phyloP scores from a whole-genome alignment of 2,888 invertebrate genomes.

The Rotaria socialis region DNA sequence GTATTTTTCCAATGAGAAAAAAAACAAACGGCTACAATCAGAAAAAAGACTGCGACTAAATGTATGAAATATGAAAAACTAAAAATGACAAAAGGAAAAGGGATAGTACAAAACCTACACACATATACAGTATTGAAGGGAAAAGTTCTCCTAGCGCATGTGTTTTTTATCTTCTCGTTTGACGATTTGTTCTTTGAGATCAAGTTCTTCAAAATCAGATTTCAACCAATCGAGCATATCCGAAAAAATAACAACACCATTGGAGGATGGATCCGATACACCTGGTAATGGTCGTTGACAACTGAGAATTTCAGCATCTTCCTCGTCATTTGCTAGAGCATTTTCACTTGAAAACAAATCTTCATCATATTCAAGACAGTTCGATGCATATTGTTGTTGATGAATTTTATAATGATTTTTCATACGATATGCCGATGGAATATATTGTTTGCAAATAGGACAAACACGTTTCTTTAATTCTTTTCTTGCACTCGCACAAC shows the following conservation, averaged over 20 bases:
- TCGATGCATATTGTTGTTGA: slow-evolving; percentile 24
- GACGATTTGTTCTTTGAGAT: neutral
- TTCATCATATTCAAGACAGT: slow-evolving; percentile 1
- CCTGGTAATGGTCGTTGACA: slow-evolving; percentile 4
- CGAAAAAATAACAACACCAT: slow-evolving; percentile 10
- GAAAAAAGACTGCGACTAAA: neutral
- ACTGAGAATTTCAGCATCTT: neutral
- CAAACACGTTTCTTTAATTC: slow-evolving; percentile 35
- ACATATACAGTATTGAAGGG: neutral
- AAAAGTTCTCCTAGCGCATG: neutral
- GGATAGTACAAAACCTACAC: neutral
- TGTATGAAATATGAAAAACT: neutral
- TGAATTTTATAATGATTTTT: slow-evolving; percentile 35
- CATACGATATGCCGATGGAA: slow-evolving; percentile 24
- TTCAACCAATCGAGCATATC: slow-evolving; percentile 34
- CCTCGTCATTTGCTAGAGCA: neutral
- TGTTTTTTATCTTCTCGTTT: neutral
- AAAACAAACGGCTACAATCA: neutral
- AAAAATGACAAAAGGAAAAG: neutral
- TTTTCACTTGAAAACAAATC: neutral
- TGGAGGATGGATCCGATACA: neutral
- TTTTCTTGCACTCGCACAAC: slow-evolving; percentile 13
- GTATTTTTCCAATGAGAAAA: neutral
- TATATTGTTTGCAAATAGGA: slow-evolving; percentile 18
- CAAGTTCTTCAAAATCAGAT: slow-evolving; percentile 35